Conservation (phyloP, 2,888 invertebrate genomes). For the Rutpela maculata region DNA sequence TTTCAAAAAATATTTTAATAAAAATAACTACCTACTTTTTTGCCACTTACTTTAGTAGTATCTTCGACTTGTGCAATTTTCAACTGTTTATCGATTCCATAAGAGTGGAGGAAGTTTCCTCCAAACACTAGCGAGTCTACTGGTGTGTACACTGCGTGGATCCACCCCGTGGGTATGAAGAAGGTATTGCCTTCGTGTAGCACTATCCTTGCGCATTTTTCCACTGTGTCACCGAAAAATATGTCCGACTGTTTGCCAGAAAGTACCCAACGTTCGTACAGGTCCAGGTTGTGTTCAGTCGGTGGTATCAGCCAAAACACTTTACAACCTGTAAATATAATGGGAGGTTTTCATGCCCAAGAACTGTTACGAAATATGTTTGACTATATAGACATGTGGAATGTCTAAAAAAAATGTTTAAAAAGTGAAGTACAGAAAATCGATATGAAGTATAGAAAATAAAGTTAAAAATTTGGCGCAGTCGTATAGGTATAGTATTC, state of each 20-base stretch:
- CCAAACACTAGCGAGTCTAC: constrained; percentile 97
- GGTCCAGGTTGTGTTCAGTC: constrained; percentile 92
- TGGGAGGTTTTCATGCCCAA: not conserved
- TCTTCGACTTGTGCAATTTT: constrained; percentile 98
- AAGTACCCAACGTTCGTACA: constrained; percentile 97
- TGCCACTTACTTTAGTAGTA: constrained; percentile 84
- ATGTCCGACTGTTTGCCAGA: constrained; percentile 96
- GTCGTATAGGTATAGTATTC: no score
- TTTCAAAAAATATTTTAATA: constrained; percentile 1
- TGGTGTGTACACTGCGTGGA: constrained; percentile 98
- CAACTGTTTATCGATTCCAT: constrained; percentile 96
- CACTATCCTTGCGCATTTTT: constrained; percentile 91
- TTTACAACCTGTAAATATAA: constrained; percentile 85
- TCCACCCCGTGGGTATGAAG: constrained; percentile 99
- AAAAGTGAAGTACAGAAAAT: no score
- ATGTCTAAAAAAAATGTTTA: no score
- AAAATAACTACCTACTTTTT: constrained; percentile 14
- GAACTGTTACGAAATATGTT: not conserved
- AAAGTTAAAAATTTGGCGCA: no score
- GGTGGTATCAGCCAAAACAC: constrained; percentile 99
- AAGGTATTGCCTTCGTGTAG: constrained; percentile 94
- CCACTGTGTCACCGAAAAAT: constrained; percentile 97
- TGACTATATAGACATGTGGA: no score
- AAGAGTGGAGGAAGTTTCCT: constrained; percentile 97
- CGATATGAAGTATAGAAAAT: no score